phyloP scores from a whole-genome alignment of 2,888 invertebrate genomes.

The Eudasyphora cyanicolor region DNA sequence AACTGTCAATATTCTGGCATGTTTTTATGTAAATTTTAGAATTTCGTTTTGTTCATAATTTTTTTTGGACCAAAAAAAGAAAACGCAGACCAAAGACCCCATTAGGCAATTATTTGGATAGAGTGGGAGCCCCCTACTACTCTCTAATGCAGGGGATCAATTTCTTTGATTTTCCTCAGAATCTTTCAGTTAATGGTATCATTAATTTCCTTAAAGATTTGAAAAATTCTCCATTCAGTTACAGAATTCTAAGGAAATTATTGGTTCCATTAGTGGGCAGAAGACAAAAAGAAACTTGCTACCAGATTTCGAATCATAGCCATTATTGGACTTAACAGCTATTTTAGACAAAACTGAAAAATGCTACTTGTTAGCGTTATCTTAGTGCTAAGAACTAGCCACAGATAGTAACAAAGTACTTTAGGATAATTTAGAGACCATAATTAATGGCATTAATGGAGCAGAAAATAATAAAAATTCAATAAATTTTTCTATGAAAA shows the following conservation, averaged over 20 bases:
- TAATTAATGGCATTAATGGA: too few relatives aligned
- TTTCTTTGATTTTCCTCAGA: not conserved
- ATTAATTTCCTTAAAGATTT: not conserved
- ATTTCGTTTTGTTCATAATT: slow-evolving; percentile 3
- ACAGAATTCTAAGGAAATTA: not conserved
- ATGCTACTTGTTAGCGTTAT: not conserved
- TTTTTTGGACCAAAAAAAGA: not conserved
- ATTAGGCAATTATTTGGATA: not conserved
- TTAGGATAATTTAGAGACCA: too few relatives aligned
- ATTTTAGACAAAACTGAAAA: not conserved
- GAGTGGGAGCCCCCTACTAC: not conserved
- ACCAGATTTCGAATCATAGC: slow-evolving; percentile 2
- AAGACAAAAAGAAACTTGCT: not conserved
- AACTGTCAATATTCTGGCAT: slow-evolving; percentile 25
- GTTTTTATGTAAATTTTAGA: slow-evolving; percentile 17
- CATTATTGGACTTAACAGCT: not conserved
- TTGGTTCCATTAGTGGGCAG: not conserved
- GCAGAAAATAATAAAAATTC: too few relatives aligned
- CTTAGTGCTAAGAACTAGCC: not conserved
- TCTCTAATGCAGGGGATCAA: not conserved
- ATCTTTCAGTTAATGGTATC: slow-evolving; percentile 5
- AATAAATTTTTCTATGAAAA: too few relatives aligned
- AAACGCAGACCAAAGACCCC: not conserved
- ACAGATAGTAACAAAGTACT: too few relatives aligned
- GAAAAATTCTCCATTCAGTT: not conserved